Conservation (phyloP, 2,888 invertebrate species). For the Campoplex capitator region DNA sequence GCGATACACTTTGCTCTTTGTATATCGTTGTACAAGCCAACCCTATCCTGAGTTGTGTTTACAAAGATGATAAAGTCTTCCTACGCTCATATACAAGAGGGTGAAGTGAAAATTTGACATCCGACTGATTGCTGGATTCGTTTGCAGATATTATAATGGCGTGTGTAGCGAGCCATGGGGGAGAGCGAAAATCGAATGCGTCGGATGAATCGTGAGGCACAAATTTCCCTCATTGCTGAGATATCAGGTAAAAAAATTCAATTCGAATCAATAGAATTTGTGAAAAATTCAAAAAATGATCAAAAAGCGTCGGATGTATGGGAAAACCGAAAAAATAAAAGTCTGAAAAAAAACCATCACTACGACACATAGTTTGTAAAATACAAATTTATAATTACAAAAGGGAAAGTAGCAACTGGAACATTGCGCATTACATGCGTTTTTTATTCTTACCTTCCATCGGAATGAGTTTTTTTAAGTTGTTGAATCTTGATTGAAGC, state of each 20-base stretch:
- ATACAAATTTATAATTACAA: too few relatives aligned
- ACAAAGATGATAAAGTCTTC: conserved; percentile 49
- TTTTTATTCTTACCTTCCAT: background rate
- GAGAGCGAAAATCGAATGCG: background rate
- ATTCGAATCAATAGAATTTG: background rate
- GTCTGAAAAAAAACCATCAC: too few relatives aligned
- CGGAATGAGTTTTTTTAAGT: too few relatives aligned
- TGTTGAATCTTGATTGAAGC: background rate
- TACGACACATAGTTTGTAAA: too few relatives aligned
- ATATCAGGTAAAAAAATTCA: background rate
- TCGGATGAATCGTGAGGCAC: background rate
- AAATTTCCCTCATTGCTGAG: background rate
- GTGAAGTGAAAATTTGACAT: conserved; percentile 36
- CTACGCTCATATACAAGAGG: background rate
- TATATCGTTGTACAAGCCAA: conserved; percentile 43
- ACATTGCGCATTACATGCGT: background rate
- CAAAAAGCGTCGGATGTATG: background rate
- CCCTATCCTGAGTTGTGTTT: conserved; percentile 32
- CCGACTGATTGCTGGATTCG: conserved; percentile 60
- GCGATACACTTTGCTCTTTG: conserved; percentile 51
- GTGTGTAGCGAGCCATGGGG: conserved; percentile 11
- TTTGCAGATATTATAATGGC: conserved; percentile 32
- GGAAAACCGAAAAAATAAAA: background rate
- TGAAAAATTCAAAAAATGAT: background rate
- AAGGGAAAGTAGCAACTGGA: too few relatives aligned